Conservation (phyloP, 1,140 invertebrate genomes). For the Drosophila persimilis region DNA sequence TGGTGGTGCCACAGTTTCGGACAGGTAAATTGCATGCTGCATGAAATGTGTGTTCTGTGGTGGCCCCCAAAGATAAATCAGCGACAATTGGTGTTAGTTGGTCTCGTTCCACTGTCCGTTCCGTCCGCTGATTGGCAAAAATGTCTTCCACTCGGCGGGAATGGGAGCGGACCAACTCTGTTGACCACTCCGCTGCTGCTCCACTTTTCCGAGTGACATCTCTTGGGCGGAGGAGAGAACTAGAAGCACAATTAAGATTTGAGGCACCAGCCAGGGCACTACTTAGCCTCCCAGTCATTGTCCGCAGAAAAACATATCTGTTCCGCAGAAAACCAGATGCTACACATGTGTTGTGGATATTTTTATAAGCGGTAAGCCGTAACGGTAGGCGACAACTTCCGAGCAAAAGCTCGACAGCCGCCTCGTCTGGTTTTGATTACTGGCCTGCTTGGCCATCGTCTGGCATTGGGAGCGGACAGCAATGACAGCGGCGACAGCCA, state of each 20-base stretch:
- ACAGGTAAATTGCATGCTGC: constrained; percentile 74
- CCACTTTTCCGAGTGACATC: constrained; percentile 57
- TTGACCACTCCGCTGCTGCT: constrained; percentile 43
- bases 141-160: constrained; percentile 44
- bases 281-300: constrained; percentile 64
- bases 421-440: constrained; percentile 68
- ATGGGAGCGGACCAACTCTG: constrained; percentile 26
- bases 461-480: constrained; percentile 69
- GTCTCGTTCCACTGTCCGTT: constrained; percentile 23
- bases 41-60: constrained; percentile 39
- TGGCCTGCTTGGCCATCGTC: constrained; percentile 25
- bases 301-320: constrained; percentile 27
- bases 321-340: constrained; percentile 1
- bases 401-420: constrained; percentile 43
- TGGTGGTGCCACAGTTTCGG: constrained; percentile 60
- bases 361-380: constrained; percentile 71
- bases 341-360: constrained; percentile 20
- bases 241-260: constrained; percentile 46
- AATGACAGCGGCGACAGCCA: constrained; percentile 47
- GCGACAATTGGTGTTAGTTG: constrained; percentile 77
- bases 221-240: neutral
- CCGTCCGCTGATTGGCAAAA: constrained; percentile 58
- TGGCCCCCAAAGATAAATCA: constrained; percentile 64
- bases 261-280: constrained; percentile 37
- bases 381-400: constrained; percentile 65